Percentiles rank a stretch among this genome's conserved stretches.
These are phyloP conservation scores for Coccyzus lansbergi DNA, from an alignment of 2,797 vertebrate genomes.

Conservation along the genomic window DNA sequence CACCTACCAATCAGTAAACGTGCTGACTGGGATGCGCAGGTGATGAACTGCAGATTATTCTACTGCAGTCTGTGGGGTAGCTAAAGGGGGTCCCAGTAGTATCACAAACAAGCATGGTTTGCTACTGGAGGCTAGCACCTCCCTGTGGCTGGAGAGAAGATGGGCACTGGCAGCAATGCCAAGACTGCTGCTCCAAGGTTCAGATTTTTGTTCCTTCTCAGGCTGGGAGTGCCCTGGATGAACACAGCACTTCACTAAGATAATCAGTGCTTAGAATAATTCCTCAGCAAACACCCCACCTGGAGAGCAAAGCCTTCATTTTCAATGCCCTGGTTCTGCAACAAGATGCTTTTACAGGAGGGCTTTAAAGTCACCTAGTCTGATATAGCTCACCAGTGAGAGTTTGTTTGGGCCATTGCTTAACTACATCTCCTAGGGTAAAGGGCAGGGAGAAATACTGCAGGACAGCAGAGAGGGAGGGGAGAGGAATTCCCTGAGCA, in stretches of 20 bases:
- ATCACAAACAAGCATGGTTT: neutral
- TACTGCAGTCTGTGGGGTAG: neutral
- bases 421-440: slow-evolving; percentile 41
- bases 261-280: neutral
- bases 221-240: neutral
- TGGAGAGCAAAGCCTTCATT: slow-evolving; percentile 1
- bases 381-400: slow-evolving; percentile 15
- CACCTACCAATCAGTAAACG: neutral
- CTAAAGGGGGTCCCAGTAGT: neutral
- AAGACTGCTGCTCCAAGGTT: neutral
- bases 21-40: neutral
- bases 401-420: slow-evolving; percentile 35
- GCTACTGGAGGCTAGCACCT: neutral
- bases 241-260: neutral
- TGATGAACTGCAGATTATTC: neutral
- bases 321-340: neutral
- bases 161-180: neutral
- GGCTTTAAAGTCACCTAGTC: neutral
- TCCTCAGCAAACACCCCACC: slow-evolving; percentile 33
- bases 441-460: slow-evolving; percentile 47
- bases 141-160: neutral
- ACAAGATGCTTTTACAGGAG: neutral
- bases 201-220: neutral
- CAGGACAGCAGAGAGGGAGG: neutral
- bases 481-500: slow-evolving; percentile 56